Conservation (phyloP, 2,797 vertebrate species). For the Crenichthys baileyi region DNA sequence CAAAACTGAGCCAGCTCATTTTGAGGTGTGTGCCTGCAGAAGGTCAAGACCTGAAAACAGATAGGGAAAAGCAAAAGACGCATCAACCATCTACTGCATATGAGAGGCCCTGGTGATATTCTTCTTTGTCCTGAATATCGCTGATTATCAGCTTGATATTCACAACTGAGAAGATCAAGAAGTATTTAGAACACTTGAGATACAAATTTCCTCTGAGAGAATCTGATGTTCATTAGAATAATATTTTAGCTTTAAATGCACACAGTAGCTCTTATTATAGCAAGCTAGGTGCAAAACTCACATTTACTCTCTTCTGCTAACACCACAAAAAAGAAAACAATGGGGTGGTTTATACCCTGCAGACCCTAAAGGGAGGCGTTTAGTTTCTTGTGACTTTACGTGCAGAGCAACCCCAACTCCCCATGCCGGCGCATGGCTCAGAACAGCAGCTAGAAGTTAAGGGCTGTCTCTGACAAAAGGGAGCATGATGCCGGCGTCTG, state of each 20-base stretch:
- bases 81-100: conserved; percentile 49
- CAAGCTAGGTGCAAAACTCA: conserved; percentile 58
- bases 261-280: conserved; percentile 55
- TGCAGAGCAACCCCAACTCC: conserved; percentile 76
- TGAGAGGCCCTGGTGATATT: conserved; percentile 13
- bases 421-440: conserved; percentile 46
- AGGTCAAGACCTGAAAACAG: conserved; percentile 84
- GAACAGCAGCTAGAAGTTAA: conserved; percentile 70
- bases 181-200: conserved; percentile 42
- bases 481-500: conserved; percentile 62
- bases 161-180: conserved; percentile 4
- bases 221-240: conserved; percentile 57
- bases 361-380: conserved; percentile 77
- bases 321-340: conserved; percentile 70
- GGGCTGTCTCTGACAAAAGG: conserved; percentile 72
- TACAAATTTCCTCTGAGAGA: conserved; percentile 25
- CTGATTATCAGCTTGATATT: conserved; percentile 14
- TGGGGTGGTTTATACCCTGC: conserved; percentile 63
- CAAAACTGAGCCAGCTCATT: conserved; percentile 89
- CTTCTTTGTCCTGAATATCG: conserved; percentile 11
- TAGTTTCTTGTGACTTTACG: conserved; percentile 76
- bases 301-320: conserved; percentile 52
- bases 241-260: conserved; percentile 41
- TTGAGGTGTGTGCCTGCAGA: conserved; percentile 81
- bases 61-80: conserved; percentile 76